Percentiles rank a stretch among this genome's conserved stretches.
Evolutionary conservation across 2,797 vertebrate species (phyloP).

Genomic region (Ceryle rudis): DNA sequence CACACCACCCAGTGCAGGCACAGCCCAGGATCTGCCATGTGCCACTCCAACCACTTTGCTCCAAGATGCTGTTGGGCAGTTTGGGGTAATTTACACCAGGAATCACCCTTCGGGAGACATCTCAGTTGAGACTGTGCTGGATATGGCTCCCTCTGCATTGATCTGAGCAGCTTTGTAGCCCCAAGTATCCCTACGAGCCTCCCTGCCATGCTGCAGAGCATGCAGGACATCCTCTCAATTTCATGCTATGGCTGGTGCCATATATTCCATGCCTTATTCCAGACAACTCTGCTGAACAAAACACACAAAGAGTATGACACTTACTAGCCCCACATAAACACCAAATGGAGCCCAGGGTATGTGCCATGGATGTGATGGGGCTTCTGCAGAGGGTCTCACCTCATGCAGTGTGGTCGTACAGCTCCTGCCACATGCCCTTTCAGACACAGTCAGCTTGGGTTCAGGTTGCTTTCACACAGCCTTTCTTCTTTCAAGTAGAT

Average conservation of each 20-base stretch:
- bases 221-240: neutral
- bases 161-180: neutral
- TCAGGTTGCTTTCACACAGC: neutral
- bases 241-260: accelerated
- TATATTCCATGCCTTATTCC: neutral
- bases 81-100: neutral
- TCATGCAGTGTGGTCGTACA: accelerated
- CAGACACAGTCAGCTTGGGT: neutral
- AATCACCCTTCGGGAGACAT: neutral
- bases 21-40: neutral
- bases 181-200: neutral
- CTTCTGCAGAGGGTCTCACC: neutral
- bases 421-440: neutral
- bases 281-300: neutral
- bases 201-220: accelerated
- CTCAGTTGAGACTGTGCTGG: neutral
- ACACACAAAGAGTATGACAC: no score
- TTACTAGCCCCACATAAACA: neutral
- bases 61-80: neutral
- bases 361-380: accelerated
- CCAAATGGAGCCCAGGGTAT: no score
- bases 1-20: accelerated
- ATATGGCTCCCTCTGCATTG: neutral
- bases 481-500: neutral
- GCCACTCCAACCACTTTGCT: accelerated